Percentiles rank a stretch among this genome's conserved stretches.
These are phyloP conservation scores for Premnoplex brunnescens DNA, from an alignment of 2,797 vertebrate genomes.

Conservation along the genomic window DNA sequence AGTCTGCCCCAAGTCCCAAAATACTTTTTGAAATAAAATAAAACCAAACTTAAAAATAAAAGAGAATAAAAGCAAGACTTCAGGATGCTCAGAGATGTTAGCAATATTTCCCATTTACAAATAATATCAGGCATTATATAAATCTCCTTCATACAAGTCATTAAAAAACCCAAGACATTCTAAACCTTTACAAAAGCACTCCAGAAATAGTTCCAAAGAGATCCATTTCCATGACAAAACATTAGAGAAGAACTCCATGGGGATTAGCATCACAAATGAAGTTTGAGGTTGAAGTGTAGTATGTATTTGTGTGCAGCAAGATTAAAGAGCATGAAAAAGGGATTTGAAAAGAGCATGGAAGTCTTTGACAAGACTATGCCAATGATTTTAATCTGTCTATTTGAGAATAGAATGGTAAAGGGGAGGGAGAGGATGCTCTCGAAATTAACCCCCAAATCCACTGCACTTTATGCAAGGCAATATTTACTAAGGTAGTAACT, in stretches of 20 bases:
- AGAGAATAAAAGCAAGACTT: slow-evolving; percentile 77
- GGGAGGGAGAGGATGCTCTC: neutral
- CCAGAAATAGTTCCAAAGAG: slow-evolving; percentile 75
- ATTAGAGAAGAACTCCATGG: slow-evolving; percentile 57
- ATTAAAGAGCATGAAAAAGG: slow-evolving; percentile 48
- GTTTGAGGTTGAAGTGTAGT: slow-evolving; percentile 61
- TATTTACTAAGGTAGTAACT: neutral
- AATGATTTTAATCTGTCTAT: neutral
- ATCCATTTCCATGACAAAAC: slow-evolving; percentile 71
- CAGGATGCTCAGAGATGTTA: slow-evolving; percentile 77
- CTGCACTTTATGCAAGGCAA: neutral
- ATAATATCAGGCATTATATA: slow-evolving; percentile 81
- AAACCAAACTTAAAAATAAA: slow-evolving; percentile 71
- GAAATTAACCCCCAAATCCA: slow-evolving; percentile 4
- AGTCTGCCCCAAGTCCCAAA: slow-evolving; percentile 82
- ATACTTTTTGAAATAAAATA: slow-evolving; percentile 75
- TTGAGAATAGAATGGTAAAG: neutral
- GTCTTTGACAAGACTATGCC: slow-evolving; percentile 15
- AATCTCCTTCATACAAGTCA: slow-evolving; percentile 81
- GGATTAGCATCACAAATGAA: slow-evolving; percentile 70
- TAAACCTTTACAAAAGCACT: slow-evolving; percentile 77
- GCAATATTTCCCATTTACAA: slow-evolving; percentile 80
- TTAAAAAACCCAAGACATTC: slow-evolving; percentile 73
- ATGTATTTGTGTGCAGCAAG: slow-evolving; percentile 33
- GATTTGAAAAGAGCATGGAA: slow-evolving; percentile 26